Evolutionary conservation across 64 coral and sea anemone genomes (phyloP), one percentile per base, ranked within the genome.

Genomic region (Astreopora myriophthalma): DNA sequence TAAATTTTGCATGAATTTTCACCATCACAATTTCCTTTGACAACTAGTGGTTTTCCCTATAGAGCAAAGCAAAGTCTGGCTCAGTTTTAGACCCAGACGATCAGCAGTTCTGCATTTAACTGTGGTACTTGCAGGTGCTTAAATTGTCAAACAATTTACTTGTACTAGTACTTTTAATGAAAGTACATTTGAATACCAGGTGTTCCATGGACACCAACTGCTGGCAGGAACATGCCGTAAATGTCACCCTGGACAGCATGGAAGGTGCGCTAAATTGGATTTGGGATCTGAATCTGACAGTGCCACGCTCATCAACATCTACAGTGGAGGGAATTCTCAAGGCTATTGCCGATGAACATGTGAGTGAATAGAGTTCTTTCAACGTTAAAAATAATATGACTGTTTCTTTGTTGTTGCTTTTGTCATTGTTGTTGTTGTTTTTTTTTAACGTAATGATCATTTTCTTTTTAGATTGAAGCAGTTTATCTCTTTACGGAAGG

Each of bases 401-500:
- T 46, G 5, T 46, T 5, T 11, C 42, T 6, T 6, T 11, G 11
- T 46, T 11, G 42, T 46, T 5, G 5, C 5, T 46, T 46, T 5
- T 11, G 5, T 6, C 42, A 5, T 46, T 46, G 42, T 46, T 6
- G 5, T 46, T n/a, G 33, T 17, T 79, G 6, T 25, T 14, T 49
- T 19, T 33, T 48, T 12, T 17, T n/a, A 28, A 2, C 9, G 0
- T 19, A 42, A 20, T 38, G 58, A 9, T 44, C 3, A 11, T 34
- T 49, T 49, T 38, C 1, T 66, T 29, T 29, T 3, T 34, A 96
- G 95, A 81, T 96, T 80, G 96, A 98, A 36, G 96, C 96, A 62
- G 89, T 98, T 28, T 94, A 94, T 35, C 74, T 98, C 23, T 98
- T 94, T 38, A 98, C 96, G 75, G 96, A 98, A 33, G 96, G 96